Percentiles rank a stretch among this genome's conserved stretches.
Conservation (phyloP, 2,797 vertebrate genomes). For the Hafferia zeledoni region DNA sequence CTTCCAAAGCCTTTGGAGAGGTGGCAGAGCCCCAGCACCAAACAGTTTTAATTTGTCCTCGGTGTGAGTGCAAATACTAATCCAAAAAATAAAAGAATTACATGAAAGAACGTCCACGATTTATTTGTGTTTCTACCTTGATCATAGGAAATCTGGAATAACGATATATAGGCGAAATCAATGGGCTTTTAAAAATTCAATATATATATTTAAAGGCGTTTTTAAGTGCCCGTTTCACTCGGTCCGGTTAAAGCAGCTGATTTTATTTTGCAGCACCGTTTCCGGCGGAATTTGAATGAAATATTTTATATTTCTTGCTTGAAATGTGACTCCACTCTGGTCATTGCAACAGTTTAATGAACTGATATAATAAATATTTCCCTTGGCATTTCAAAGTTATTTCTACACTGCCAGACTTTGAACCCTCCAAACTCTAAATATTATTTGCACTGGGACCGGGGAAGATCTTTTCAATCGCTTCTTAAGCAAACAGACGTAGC, state of each 20-base stretch:
- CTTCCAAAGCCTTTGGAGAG: neutral
- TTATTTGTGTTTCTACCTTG: neutral
- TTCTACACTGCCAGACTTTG: constrained; percentile 41
- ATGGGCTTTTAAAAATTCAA: neutral
- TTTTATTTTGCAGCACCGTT: neutral
- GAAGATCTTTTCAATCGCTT: constrained; percentile 39
- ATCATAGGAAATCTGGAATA: neutral
- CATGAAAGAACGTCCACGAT: accelerated
- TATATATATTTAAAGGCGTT: neutral
- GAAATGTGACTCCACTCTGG: constrained; percentile 25
- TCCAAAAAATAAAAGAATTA: neutral
- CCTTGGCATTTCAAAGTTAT: constrained; percentile 59
- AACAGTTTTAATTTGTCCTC: neutral
- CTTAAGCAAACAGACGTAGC: constrained; percentile 50
- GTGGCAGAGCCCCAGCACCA: neutral
- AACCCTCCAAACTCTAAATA: constrained; percentile 52
- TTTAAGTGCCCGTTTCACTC: neutral
- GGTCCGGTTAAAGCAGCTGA: neutral
- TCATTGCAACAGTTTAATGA: constrained; percentile 55
- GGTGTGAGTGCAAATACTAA: neutral
- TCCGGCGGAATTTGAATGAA: constrained; percentile 2
- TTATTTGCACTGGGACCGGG: constrained; percentile 57
- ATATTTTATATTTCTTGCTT: neutral
- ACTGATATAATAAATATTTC: constrained; percentile 69
- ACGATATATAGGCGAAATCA: neutral